Conservation (phyloP, 1,140 invertebrate genomes). For the Paramacrobiotus metropolitanus region DNA sequence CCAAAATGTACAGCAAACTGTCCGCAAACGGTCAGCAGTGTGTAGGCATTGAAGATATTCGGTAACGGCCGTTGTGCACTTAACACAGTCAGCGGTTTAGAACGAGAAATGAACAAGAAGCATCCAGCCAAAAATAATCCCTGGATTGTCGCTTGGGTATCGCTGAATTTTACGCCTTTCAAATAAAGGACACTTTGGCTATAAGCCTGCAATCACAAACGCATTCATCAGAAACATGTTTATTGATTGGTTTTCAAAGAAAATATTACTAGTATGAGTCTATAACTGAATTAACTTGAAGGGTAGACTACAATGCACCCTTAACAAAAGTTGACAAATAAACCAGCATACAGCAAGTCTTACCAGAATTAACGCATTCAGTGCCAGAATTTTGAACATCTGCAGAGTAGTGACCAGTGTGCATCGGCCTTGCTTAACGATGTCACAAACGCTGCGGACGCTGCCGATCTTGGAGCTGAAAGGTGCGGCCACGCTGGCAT, state of each 20-base stretch:
- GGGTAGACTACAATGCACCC: too few species aligned
- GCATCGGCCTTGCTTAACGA: constrained; percentile 96
- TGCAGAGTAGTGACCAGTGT: constrained; percentile 95
- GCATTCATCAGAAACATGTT: too few species aligned
- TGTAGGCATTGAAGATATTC: constrained; percentile 97
- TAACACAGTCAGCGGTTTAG: constrained; percentile 79
- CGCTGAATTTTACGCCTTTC: constrained; percentile 92
- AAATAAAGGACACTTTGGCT: constrained; percentile 94
- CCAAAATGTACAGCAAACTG: constrained; percentile 90
- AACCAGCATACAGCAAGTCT: too few species aligned
- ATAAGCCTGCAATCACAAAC: too few species aligned
- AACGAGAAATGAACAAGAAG: constrained; percentile 92
- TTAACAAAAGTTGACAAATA: too few species aligned
- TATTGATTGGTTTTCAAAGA: too few species aligned
- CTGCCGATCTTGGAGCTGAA: constrained; percentile 95
- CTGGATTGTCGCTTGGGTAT: constrained; percentile 85
- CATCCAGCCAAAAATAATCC: constrained; percentile 77
- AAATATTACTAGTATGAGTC: too few species aligned
- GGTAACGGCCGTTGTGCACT: constrained; percentile 82
- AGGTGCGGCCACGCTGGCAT: constrained; percentile 94
- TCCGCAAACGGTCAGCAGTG: constrained; percentile 70
- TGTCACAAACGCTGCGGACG: constrained; percentile 87
- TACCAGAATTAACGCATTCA: constrained; percentile 91
- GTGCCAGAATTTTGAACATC: constrained; percentile 98
- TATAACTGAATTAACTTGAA: too few species aligned